Evolutionary conservation across 2,113 vertebrate species (phyloP), one percentile per base, ranked within the genome.

Genomic region (Oenanthe melanoleuca): DNA sequence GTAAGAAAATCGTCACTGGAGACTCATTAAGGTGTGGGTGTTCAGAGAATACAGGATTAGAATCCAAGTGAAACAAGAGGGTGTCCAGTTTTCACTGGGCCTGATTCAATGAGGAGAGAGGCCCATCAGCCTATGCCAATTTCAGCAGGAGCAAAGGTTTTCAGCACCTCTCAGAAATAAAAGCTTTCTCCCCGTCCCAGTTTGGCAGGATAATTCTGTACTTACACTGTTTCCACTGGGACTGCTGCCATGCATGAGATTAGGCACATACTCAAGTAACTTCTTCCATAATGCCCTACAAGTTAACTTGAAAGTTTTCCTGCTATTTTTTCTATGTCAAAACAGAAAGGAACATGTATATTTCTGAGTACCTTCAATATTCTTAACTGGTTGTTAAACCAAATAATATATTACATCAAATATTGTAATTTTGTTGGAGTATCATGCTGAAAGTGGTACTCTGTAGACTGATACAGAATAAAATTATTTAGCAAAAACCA

Each of bases 401-500:
- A 93, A 97, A 74, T 72, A 29, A 22, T 57, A 72, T 52, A 81
- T 88, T 89, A 70, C 17, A 75, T 52, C n/a, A 60, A n/a, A n/a
- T 65, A 85, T 8, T 79, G 31, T 13, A 89, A 91, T 91, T 92
- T 80, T 95, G 53, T 55, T 88, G 67, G 91, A 86, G 45, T 65
- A 78, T 86, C 66, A 66, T 50, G 84, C 71, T 75, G 40, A 25
- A 96, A 93, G 93, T 82, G 83, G 56, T 92, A 70, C 57, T 73
- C 83, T 82, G 66, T 65, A 95, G 87, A 95, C 52, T 95, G 80
- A 96, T 79, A 94, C 38, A 88, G 60, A 87, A 91, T 83, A 93
- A 93, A 96, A 80, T 47, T 93, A 75, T 87, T 96, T 80, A 92
- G 52, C 42, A 96, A 96, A 97, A 69, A 84, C 3, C 84, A 93